Percentiles rank a stretch among this genome's conserved stretches.
Evolutionary conservation across 1,140 invertebrate genomes (phyloP).

Genomic region (Zaprionus ghesquierei): DNA sequence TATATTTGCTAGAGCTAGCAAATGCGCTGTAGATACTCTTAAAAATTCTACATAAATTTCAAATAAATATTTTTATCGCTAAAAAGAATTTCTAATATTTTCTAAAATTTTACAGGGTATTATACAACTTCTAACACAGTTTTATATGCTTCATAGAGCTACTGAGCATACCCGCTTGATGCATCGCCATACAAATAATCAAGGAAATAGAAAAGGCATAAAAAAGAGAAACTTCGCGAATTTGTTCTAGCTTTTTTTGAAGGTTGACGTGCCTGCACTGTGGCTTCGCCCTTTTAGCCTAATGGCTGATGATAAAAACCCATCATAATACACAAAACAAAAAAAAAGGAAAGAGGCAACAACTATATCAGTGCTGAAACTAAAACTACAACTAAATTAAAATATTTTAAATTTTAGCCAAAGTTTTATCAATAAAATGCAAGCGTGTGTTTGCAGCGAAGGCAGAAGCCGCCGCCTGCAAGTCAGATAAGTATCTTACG

Average conservation of each 20-base stretch:
- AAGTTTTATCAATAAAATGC: conserved; percentile 79
- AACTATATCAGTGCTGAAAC: conserved; percentile 23
- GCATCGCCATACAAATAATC: background rate
- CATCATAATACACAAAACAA: conserved; percentile 24
- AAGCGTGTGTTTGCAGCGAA: conserved; percentile 63
- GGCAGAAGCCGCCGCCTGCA: too few relatives aligned
- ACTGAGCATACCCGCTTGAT: background rate
- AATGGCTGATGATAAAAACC: conserved; percentile 72
- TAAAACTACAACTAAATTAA: conserved; percentile 74
- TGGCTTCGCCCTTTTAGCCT: conserved; percentile 63
- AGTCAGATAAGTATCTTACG: conserved; percentile 71
- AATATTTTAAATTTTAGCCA: conserved; percentile 76
- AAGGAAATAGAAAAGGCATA: conserved; percentile 36
- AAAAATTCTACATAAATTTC: too few relatives aligned
- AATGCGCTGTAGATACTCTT: too few relatives aligned
- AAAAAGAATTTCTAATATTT: too few relatives aligned
- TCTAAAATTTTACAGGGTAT: background rate
- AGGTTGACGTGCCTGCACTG: conserved; percentile 44
- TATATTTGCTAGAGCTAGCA: too few relatives aligned
- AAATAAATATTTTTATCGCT: too few relatives aligned
- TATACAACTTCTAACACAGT: background rate
- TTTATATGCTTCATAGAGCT: fast-evolving
- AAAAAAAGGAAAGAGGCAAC: conserved; percentile 31
- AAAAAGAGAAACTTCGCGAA: background rate
- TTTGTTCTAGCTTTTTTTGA: conserved; percentile 31